phyloP scores from a whole-genome alignment of 2,113 vertebrate species.

The Silurus glanis region DNA sequence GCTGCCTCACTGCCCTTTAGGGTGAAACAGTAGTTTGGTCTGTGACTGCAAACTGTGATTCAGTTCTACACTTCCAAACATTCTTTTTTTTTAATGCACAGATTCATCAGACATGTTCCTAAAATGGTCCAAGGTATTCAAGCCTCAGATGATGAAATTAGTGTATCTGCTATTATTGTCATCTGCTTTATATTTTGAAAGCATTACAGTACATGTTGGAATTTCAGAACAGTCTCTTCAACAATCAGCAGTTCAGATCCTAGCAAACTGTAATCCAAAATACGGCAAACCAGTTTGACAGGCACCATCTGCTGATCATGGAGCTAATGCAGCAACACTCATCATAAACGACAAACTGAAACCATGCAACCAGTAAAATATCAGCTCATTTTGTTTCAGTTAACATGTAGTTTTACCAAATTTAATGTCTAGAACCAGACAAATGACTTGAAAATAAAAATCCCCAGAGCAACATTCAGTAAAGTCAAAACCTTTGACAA shows the following conservation, averaged over 20 bases:
- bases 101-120: not conserved
- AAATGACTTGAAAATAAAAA: not conserved
- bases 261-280: not conserved
- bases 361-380: not conserved
- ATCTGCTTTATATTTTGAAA: not conserved
- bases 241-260: not conserved
- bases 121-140: not conserved
- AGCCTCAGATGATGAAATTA: not conserved
- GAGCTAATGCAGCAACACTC: not conserved
- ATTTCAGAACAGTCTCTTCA: not conserved
- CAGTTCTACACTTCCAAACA: not conserved
- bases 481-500: not conserved
- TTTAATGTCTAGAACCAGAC: not conserved
- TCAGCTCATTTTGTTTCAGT: not conserved
- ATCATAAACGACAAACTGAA: not conserved
- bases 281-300: not conserved
- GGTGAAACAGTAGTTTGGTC: conserved; percentile 28
- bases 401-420: not conserved
- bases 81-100: not conserved
- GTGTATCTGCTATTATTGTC: conserved; percentile 6
- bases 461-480: not conserved
- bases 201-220: not conserved
- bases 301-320: not conserved
- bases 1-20: conserved; percentile 38
- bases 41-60: conserved; percentile 20